These are phyloP conservation scores for Eclectus roratus DNA, from an alignment of 2,113 vertebrate species.

Conservation along the genomic window DNA sequence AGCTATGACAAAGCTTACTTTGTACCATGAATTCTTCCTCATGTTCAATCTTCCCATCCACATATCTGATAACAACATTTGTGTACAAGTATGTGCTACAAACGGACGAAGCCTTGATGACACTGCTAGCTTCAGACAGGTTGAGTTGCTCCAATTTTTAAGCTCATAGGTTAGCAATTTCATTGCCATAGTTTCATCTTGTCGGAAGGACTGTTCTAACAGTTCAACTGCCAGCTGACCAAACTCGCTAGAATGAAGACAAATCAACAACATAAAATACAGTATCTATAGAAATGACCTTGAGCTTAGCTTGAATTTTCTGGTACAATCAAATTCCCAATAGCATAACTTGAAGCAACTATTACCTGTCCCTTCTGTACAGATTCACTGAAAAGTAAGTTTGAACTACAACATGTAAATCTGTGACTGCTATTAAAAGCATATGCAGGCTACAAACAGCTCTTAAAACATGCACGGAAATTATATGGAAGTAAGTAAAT, in stretches of 20 bases:
- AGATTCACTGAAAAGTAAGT: not conserved
- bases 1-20: conserved; percentile 76
- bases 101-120: conserved; percentile 93
- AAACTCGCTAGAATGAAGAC: conserved; percentile 83
- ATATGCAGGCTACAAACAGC: not conserved
- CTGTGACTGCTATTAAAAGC: not conserved
- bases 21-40: conserved; percentile 99
- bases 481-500: not conserved
- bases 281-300: not conserved
- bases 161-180: conserved; percentile 97
- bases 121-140: conserved; percentile 95
- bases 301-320: not conserved
- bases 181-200: conserved; percentile 99
- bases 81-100: conserved; percentile 96
- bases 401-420: not conserved
- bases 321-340: not conserved
- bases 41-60: conserved; percentile 99
- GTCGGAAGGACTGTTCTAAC: conserved; percentile 94
- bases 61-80: conserved; percentile 97
- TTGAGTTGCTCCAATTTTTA: conserved; percentile 99
- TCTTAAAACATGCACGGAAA: not conserved
- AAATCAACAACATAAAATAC: not conserved
- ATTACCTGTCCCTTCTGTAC: not conserved
- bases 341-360: not conserved
- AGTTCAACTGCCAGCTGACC: conserved; percentile 94